Evolutionary conservation across 2,888 invertebrate species (phyloP), one percentile per base, ranked within the genome.

Genomic region (Amblyjoppa proteus): DNA sequence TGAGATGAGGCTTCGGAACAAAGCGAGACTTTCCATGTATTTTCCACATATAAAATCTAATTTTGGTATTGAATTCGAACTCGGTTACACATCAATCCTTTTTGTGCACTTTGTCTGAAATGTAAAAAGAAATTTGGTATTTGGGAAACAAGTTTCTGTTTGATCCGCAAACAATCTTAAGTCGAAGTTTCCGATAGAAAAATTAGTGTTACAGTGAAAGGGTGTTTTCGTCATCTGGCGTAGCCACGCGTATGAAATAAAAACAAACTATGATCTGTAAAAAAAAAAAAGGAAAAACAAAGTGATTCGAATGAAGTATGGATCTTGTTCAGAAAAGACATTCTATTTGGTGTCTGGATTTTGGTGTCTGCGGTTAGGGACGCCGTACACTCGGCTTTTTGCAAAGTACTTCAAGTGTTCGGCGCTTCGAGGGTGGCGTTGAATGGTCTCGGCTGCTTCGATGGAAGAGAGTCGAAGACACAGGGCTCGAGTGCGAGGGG

Each of bases 381-480:
- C 56, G 70, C 28, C 13, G 6, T 41, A 58, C 34, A 53, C 75
- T 75, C 75, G 83, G 75, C 34, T 74, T 74, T 75, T 56, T 53
- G 45, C 64, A 70, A 70, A 61, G 66, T n/a, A 73, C 11, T 51
- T 81, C 51, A 73, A 84, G 81, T 81, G 68, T 74, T 64, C 31
- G 45, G 45, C 34, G 41, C 51, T 68, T 79, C 64, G 79, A 79
- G 83, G 68, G 81, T 28, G 68, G 41, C 68, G 51, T 58, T 81
- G 61, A 73, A 84, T 81, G 77, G 81, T 86, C 58, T 71, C 51
- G 61, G 34, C 38, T 70, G 77, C 74, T 73, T 69, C 79, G 80
- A 84, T 73, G 58, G 31, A 64, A 74, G 53, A 78, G 79, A 70
- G 58, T 20, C 53, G 69, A n/a, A 69, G 64, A 74, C 74, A 51